Base-by-base conservation (phyloP, 2,888 invertebrate genomes). In the Palloptera scutellata region DNA sequence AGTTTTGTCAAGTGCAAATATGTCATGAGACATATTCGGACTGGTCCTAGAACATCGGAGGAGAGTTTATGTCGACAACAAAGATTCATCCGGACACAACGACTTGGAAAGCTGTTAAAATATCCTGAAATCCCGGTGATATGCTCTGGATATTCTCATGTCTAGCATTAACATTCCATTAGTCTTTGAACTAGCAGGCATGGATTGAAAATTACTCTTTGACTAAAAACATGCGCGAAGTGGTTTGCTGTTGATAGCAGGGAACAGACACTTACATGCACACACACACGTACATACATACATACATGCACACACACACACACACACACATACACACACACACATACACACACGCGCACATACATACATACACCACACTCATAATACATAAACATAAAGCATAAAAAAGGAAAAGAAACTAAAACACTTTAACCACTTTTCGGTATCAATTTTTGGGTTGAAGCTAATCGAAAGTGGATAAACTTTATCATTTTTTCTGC, bases 391-490 rank as follows among this genome's bases (percentile, higher is more conserved):
- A n/a, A 48, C 48, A 48, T 48, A 15, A 48, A 48, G 5, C 8
- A 30, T 30, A 30, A 30, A 4, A 30, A 43, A 60, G 61, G 11
- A 12, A 41, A 48, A 12, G 1, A 42, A 62, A 59, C 0, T 59
- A 19, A 48, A 54, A 42, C 13, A 64, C 30, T 30, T 30, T 2
- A 8, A 48, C 48, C 48, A 15, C 48, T n/a, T 30, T 48, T 48
- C 48, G 48, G 15, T 48, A n/a, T 48, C 48, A 48, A 48, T 48
- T 48, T 13, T 48, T 48, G 10, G 48, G 15, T 13, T 48, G 48
- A 48, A 48, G 48, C 48, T 48, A 48, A 48, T 48, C 48, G 69
- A 69, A 67, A 68, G 67, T 69, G 67, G 60, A 68, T 71, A 71
- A 69, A 71, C 66, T 67, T 67, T 66, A 65, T 60, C 15, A 52